Base-by-base conservation (phyloP, 2,797 vertebrate genomes). In the Peromyscus aztecus region DNA sequence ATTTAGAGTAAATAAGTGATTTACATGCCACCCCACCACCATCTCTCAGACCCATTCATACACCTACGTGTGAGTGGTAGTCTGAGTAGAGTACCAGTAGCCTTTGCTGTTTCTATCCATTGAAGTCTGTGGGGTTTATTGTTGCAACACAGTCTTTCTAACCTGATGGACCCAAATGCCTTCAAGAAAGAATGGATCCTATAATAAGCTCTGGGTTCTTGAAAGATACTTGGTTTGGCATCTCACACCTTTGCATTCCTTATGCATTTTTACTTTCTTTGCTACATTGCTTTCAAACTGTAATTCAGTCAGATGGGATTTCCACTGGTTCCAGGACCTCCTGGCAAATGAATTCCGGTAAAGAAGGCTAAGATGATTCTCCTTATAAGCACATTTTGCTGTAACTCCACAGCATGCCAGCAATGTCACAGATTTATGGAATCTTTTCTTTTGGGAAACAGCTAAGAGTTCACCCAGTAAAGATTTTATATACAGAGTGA, bases 251-350 rank as follows among this genome's bases (percentile, higher is more conserved):
- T 69, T 78, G 10, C 23, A 40, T 17, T 63, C 27, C 49, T 85
- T 81, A 40, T 49, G 49, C 49, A 2, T 17, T 61, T 87, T 93
- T 46, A 6, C 37, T 97, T 95, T 71, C 17, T 46, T 94, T 93
- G 63, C 14, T 83, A 4, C 11, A 4, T 75, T 83, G 17, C 21
- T 67, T 94, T 93, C 40, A 37, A 40, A 71, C 49, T 87, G 4
- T 65, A 92, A 31, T 78, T 91, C 94, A 85, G 71, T 75, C 73
- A 77, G 46, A 76, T 76, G 46, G 57, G 89, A 87, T 91, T 89
- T 97, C 82, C 23, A 37, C 21, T 75, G 63, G 34, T 17, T 83
- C 80, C 43, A 91, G 14, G 27, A 21, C 49, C 59, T 89, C 52
- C 67, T 94, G 17, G 46, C 52, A 90, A 81, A 81, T 80, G 75